Evolutionary conservation across 2,113 vertebrate species (phyloP), one percentile per base, ranked within the genome.

Genomic region (Anolis carolinensis): DNA sequence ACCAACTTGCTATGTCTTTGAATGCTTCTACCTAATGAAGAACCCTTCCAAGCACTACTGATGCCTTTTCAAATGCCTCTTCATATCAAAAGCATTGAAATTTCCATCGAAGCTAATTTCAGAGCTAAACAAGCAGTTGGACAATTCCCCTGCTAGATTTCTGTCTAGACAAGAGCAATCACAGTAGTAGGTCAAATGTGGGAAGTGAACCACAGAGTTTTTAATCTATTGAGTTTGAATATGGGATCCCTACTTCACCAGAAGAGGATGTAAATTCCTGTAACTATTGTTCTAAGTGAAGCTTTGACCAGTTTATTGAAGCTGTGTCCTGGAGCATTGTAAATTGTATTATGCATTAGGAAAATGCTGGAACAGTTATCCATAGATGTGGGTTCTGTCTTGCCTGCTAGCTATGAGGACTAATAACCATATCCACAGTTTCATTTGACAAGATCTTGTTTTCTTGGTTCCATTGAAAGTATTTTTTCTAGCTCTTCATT

Each of bases 61-160:
- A 68, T 39, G 7, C 32, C 4, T 82, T 89, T 87, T 77, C 85
- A 75, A 44, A 79, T 86, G 3, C 82, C 44, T 89, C 55, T 89
- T 89, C 83, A 62, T 71, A 63, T 75, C 62, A 62, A 91, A 90
- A 55, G 77, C 71, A 83, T 87, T 75, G 68, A 36, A 32, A 4
- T 50, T 88, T 52, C 20, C 2, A 11, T n/a, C 27, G 86, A 20
- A 59, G 78, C 50, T 91, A 71, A 44, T 85, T 86, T 82, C 73
- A 25, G 48, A 74, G 78, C 90, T 91, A 25, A 79, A 87, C 89
- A 92, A 90, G 67, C 91, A 90, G 90, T 87, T 13, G 32, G 83
- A 30, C 0, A 32, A 82, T 92, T 84, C 90, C 16, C 67, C 81
- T 86, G 81, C 78, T 39, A 84, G 75, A 21, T 72, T 74, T 74